phyloP scores from a whole-genome alignment of 2,797 vertebrate genomes.

The Urosaurus nigricauda region DNA sequence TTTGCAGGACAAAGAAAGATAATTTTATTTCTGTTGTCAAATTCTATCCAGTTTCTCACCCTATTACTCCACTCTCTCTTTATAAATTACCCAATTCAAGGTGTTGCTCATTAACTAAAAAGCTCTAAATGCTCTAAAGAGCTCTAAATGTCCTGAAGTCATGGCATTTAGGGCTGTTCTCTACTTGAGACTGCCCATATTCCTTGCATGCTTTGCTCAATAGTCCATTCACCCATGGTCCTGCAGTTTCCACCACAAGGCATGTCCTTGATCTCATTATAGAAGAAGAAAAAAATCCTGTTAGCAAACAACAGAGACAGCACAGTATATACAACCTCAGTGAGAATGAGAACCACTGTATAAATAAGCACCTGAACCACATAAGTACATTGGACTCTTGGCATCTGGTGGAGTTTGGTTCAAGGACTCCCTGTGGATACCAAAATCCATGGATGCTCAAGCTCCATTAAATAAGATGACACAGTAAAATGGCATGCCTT shows the following conservation, averaged over 20 bases:
- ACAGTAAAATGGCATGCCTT: no score
- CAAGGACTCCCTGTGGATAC: no score
- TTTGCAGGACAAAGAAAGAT: conserved; percentile 27
- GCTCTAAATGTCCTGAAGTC: no score
- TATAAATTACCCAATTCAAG: neutral
- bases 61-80: neutral
- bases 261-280: neutral
- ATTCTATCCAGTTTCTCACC: neutral
- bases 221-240: neutral
- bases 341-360: neutral
- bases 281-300: neutral
- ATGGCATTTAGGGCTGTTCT: no score
- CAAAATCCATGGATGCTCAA: no score
- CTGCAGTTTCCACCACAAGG: neutral
- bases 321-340: neutral
- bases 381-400: neutral
- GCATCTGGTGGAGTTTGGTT: no score
- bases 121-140: neutral
- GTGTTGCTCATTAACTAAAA: neutral
- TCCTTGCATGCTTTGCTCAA: neutral
- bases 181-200: no score
- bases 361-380: neutral
- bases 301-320: neutral
- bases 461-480: no score
- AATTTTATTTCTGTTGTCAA: neutral